Evolutionary conservation across 2,113 vertebrate genomes (phyloP), one percentile per base, ranked within the genome.

Genomic region (Oophaga pumilio): DNA sequence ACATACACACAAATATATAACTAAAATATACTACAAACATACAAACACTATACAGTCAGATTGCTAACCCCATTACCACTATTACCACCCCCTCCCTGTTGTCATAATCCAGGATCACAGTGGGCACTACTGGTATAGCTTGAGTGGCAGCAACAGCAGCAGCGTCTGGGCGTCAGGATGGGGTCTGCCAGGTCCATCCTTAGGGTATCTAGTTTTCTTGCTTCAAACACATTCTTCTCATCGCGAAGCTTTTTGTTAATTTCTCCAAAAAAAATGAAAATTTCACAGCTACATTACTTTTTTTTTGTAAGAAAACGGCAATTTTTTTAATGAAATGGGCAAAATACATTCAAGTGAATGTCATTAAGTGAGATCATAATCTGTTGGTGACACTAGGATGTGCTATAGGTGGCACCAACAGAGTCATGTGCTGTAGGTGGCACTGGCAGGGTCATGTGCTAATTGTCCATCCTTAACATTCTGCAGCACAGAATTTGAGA

Each of bases 161-260:
- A 95, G 92, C 94, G 91, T 92, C 92, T 94, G 88, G 91, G 86
- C 89, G 90, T 88, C 66, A 60, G 18, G 12, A 57, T 52, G 89
- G 92, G 90, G 87, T 92, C 89, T 86, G 87, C 87, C 77, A 92
- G 88, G 91, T 93, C 90, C 88, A 90, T 92, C 94, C 91, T 94
- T 79, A 95, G 93, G 96, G 95, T 95, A 94, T 97, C 95, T 94
- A 92, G 94, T 94, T 94, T 96, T 94, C 94, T 95, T 89, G 96
- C 92, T 90, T 97, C 97, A 56, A 94, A 96, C 68, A 94, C 94
- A 0, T 99, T 97, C 90, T 96, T 96, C 87, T 99, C 97, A 49
- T 99, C 98, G 22, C 97, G 95, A 9, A 99, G 93, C 77, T 94
- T 94, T 77, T 95, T 97, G 93, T 99, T 99, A 95, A 99, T 96